Evolutionary conservation across 2,888 invertebrate genomes (phyloP), one percentile per base, ranked within the genome.

Genomic region (Cryptosula pallasiana): DNA sequence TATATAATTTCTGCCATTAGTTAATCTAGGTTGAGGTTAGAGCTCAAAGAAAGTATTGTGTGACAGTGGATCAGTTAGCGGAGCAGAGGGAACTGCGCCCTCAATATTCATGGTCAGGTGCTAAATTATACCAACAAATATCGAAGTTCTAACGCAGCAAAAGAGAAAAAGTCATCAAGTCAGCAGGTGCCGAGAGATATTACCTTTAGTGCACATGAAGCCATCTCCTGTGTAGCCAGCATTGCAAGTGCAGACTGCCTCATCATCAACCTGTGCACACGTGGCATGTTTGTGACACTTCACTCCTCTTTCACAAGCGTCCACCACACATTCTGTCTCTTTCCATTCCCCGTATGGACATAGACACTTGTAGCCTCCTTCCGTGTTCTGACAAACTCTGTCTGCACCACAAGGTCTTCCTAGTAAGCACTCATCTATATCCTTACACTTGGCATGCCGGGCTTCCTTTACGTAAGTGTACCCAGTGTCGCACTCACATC

Each of bases 251-350:
- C 63, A 63, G 63, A 63, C 63, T 20, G 63, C 25, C 13, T 2
- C 20, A 16, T 32, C 63, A 27, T 5, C 32, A 13, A 27, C 27
- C 13, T 32, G 29, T 9, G 20, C 29, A 34, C 63, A 63, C 9
- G 25, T 70, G 2, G 69, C 63, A 23, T 72, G 29, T n/a, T 72
- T 27, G 13, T 32, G 72, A 58, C 72, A 72, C 20, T 34, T 69
- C 69, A 55, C 25, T 3, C 35, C 32, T 36, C 35, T 32, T 13
- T 63, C 63, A 63, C 63, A 63, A 16, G 27, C 63, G 2, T 9
- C 3, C 13, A 34, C 34, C 3, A 9, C 5, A n/a, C 63, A 63
- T n/a, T 63, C 13, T 2, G 3, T 9, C 2, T 32, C 63, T 9
- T 63, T n/a, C 63, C 63, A 63, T 2, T 29, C 63, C 9, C 63